Conservation (phyloP, 2,113 vertebrate species). For the Danionella cerebrum region DNA sequence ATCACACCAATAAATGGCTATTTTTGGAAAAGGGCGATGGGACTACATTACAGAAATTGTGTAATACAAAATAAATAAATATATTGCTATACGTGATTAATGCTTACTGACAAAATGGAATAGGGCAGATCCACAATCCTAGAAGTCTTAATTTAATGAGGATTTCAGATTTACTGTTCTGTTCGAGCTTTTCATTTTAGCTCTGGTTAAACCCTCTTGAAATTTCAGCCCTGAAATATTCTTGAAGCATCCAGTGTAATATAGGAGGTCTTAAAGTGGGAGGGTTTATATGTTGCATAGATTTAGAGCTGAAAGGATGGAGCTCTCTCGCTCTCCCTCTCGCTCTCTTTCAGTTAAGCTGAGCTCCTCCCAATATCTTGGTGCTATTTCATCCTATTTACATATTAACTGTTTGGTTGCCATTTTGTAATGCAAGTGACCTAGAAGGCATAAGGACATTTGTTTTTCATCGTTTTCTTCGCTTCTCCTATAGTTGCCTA, state of each 20-base stretch:
- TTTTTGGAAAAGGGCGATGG: too few species aligned
- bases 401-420: slow-evolving; percentile 72
- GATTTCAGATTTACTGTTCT: too few species aligned
- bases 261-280: not conserved
- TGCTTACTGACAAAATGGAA: too few species aligned
- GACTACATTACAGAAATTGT: too few species aligned
- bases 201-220: not conserved
- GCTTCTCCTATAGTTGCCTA: too few species aligned
- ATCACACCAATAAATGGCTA: too few species aligned
- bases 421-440: slow-evolving; percentile 51
- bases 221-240: not conserved
- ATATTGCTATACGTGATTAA: too few species aligned
- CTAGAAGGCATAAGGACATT: slow-evolving; percentile 41
- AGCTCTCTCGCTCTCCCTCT: slow-evolving; percentile 1
- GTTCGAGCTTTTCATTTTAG: not conserved
- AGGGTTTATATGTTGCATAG: not conserved
- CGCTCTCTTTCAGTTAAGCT: slow-evolving; percentile 35
- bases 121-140: too few species aligned
- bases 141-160: too few species aligned
- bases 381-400: slow-evolving; percentile 53
- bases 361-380: slow-evolving; percentile 53
- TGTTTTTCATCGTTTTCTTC: not conserved
- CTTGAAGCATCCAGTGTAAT: not conserved
- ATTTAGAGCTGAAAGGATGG: not conserved
- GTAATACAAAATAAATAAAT: too few species aligned